phyloP scores from a whole-genome alignment of 1,140 invertebrate genomes.

The Chironomus tepperi region DNA sequence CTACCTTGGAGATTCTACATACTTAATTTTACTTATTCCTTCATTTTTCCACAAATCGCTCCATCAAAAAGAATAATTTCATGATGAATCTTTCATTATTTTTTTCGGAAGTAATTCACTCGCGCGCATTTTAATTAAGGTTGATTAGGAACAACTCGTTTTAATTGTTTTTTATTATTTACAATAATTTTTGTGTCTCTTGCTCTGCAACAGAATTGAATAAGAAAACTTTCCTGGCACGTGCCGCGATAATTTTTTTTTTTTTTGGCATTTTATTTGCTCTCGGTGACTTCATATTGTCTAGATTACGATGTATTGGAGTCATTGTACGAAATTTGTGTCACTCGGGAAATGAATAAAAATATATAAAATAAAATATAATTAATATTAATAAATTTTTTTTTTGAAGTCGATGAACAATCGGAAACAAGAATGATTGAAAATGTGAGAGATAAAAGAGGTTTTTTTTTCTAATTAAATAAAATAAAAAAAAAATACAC shows the following conservation, averaged over 20 bases:
- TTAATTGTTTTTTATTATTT: slow-evolving; percentile 15
- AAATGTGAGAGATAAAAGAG: neutral
- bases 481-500: slow-evolving; percentile 10
- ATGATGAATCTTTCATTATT: neutral
- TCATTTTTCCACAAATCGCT: too few species aligned
- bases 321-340: too few species aligned
- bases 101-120: neutral
- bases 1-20: too few species aligned
- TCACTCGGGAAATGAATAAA: too few species aligned
- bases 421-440: slow-evolving; percentile 6
- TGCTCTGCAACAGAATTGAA: neutral
- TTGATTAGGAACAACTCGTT: slow-evolving; percentile 12
- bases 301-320: too few species aligned
- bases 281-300: too few species aligned
- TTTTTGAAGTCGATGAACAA: neutral
- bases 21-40: too few species aligned
- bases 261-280: too few species aligned
- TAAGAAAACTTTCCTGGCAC: neutral
- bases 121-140: slow-evolving; percentile 2
- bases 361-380: neutral
- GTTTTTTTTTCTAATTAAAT: neutral
- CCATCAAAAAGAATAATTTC: too few species aligned
- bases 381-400: slow-evolving; percentile 4
- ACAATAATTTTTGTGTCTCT: neutral
- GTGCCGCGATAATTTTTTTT: neutral